Evolutionary conservation across 1,140 invertebrate species (phyloP).

Genomic region (Dufourea novaeangliae): DNA sequence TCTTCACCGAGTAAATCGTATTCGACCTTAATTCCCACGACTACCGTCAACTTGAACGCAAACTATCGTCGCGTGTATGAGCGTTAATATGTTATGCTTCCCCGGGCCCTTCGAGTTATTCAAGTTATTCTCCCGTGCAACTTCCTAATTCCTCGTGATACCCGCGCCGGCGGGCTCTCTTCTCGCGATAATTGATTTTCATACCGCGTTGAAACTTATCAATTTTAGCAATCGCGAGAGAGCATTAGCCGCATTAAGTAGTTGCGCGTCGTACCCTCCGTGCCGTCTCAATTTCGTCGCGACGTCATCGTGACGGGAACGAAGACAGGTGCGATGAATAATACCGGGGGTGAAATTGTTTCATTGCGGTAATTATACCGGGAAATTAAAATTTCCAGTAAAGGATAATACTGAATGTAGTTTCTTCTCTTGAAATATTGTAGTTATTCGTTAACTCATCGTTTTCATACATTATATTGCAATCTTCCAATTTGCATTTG

Average conservation of each 20-base stretch:
- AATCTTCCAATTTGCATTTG: too few species aligned
- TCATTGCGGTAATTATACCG: background rate
- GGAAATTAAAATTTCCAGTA: background rate
- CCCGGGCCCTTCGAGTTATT: conserved; percentile 11
- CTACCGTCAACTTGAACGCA: too few species aligned
- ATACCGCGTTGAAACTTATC: conserved; percentile 38
- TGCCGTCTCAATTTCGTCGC: background rate
- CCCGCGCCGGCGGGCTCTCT: too few species aligned
- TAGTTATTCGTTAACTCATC: background rate
- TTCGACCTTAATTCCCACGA: background rate
- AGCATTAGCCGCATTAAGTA: conserved; percentile 27
- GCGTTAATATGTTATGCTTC: conserved; percentile 35
- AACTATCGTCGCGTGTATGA: background rate
- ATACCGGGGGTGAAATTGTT: too few species aligned
- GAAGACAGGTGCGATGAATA: background rate
- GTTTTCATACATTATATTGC: background rate
- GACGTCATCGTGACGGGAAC: background rate
- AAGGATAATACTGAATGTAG: background rate
- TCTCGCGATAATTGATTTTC: conserved; percentile 43
- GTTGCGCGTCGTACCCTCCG: background rate
- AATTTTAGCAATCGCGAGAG: conserved; percentile 24
- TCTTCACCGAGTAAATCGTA: too few species aligned
- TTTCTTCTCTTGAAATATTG: background rate
- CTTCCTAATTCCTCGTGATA: conserved; percentile 32
- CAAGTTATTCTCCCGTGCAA: conserved; percentile 22